Evolutionary conservation across 2,797 vertebrate species (phyloP).

Genomic region (Xerus rutilus): DNA sequence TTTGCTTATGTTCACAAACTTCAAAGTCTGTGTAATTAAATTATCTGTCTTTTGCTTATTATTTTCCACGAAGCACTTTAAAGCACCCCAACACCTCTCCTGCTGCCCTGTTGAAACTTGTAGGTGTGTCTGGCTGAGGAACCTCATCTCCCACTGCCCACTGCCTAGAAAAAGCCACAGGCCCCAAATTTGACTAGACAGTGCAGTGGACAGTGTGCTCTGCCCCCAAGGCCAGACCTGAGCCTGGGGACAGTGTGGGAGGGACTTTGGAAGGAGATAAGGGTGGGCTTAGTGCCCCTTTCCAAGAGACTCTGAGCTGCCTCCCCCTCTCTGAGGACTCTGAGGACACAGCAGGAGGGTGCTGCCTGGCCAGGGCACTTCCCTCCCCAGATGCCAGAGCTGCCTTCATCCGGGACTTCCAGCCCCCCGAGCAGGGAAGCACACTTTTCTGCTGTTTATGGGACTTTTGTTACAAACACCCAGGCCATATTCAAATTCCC

Average conservation of each 20-base stretch:
- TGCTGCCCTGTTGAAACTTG: too few species aligned
- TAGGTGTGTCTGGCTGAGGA: neutral
- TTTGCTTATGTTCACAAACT: neutral
- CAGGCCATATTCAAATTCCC: too few species aligned
- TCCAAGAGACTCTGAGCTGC: neutral
- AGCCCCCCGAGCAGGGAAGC: too few species aligned
- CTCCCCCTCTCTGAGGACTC: neutral
- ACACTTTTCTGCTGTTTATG: neutral
- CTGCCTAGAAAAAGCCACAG: too few species aligned
- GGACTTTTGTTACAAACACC: neutral
- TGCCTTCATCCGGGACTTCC: rapidly evolving
- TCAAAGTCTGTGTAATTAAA: neutral
- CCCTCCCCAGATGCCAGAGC: too few species aligned
- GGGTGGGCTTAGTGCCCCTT: neutral
- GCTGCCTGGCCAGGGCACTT: neutral
- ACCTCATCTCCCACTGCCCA: neutral
- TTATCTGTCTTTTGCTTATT: neutral
- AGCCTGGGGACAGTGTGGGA: neutral
- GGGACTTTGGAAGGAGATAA: neutral
- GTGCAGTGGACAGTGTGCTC: too few species aligned
- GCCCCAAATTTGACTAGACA: too few species aligned
- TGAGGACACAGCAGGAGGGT: neutral
- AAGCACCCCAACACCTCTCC: too few species aligned
- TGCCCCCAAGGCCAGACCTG: too few species aligned
- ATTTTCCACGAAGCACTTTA: neutral